Base-by-base conservation (phyloP, 1,140 invertebrate genomes). In the Bombus waltoni region DNA sequence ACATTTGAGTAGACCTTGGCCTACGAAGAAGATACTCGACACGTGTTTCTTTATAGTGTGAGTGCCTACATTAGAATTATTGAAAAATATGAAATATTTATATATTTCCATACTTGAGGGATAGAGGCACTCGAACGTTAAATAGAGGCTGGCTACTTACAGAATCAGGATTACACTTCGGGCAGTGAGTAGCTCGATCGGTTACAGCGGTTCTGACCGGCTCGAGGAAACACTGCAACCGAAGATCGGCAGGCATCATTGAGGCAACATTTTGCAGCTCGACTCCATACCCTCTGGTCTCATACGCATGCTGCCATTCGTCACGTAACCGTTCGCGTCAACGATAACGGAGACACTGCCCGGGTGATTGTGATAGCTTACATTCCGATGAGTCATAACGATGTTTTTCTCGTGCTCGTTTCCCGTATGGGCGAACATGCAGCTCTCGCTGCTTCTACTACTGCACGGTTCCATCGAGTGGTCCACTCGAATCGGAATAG, bases 241-340 rank as follows among this genome's bases (percentile, higher is more conserved):
- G 92, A 94, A 91, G 89, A 94, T 93, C 89, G 93, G 92, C 91
- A 92, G 94, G 93, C 93, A 95, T 95, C 94, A 95, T 94, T 94
- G 93, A 47, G 94, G 93, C 68, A 93, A 91, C 83, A 94, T 94
- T 53, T 92, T 94, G 86, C 93, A 94, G 65, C 91, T 94, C 42
- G 95, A 93, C 93, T 96, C 96, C 96, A 96, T 96, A 93, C 96
- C 96, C 92, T 96, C 96, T 79, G 96, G 96, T 79, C 96, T 95
- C 80, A 96, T 94, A 84, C 96, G 94, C 90, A 96, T 94, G 89
- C 93, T 96, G 76, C 96, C 96, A 87, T 95, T 96, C 62, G 94
- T 95, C 62, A 96, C 91, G 83, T 95, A 95, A 68, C 95, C 95
- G 88, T 96, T 95, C 62, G 94, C 91, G 53, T 95, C 94, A 38